Conservation (phyloP, 2,797 vertebrate species). For the Triplophysa yarkandensis region DNA sequence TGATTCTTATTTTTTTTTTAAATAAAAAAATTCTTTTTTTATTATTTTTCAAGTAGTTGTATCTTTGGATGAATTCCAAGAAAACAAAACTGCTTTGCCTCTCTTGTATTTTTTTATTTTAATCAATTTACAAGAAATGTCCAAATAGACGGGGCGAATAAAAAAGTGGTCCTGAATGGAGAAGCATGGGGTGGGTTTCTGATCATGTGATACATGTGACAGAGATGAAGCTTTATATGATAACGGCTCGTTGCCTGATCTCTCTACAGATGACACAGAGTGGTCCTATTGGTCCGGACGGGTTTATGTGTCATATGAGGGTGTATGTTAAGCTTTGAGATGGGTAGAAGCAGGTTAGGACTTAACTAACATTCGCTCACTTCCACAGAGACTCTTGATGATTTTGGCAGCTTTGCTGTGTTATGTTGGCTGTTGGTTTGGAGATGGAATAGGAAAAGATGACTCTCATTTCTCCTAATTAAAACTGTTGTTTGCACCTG, state of each 20-base stretch:
- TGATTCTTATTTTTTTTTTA: too few relatives aligned
- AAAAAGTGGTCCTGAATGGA: background rate
- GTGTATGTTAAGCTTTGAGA: background rate
- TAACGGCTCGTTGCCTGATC: background rate
- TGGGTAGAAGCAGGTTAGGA: slow-evolving; percentile 14
- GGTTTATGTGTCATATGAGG: background rate
- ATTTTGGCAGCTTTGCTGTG: slow-evolving; percentile 12
- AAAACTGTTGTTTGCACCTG: slow-evolving; percentile 14
- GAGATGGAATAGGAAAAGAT: slow-evolving; percentile 18
- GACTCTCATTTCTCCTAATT: slow-evolving; percentile 3
- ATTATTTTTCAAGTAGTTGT: too few relatives aligned
- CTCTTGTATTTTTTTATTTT: background rate
- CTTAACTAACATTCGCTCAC: slow-evolving; percentile 25
- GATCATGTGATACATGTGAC: slow-evolving; percentile 34
- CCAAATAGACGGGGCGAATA: too few relatives aligned
- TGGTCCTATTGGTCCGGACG: background rate
- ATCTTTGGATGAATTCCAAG: too few relatives aligned
- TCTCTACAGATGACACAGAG: slow-evolving; percentile 2
- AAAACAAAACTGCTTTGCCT: too few relatives aligned
- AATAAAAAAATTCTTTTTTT: too few relatives aligned
- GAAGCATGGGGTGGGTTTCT: background rate
- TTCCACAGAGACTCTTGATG: slow-evolving; percentile 13
- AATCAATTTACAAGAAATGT: background rate
- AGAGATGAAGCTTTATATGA: slow-evolving; percentile 30
- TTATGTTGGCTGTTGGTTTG: slow-evolving; percentile 16